Percentiles rank a stretch among this genome's conserved stretches.
Conservation (phyloP, 35 echinoderm and acorn worm species). For the Lytechinus variegatus region DNA sequence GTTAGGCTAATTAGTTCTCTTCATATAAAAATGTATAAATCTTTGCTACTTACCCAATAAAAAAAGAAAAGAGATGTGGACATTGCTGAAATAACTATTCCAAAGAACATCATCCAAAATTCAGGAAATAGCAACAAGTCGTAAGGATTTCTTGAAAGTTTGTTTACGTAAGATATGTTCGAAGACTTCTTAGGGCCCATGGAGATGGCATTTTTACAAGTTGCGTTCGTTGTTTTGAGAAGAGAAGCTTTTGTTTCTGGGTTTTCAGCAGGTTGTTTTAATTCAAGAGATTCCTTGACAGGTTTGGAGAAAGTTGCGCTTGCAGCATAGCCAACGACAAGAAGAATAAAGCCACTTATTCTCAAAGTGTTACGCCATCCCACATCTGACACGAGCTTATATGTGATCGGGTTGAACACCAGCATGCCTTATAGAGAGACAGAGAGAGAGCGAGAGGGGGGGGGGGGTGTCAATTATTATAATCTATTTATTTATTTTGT, state of each 20-base stretch:
- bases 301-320: not conserved
- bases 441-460: not conserved
- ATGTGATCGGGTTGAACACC: not conserved
- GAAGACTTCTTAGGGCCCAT: not conserved
- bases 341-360: not conserved
- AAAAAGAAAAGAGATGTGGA: not conserved
- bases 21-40: too few species aligned
- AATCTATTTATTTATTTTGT: too few species aligned
- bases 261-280: not conserved
- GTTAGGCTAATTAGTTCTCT: too few species aligned
- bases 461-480: too few species aligned
- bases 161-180: not conserved
- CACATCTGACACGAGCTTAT: not conserved
- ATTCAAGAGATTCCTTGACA: not conserved
- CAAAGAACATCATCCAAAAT: conserved; percentile 22
- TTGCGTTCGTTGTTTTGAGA: not conserved
- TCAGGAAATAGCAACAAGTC: not conserved
- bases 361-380: not conserved
- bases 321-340: not conserved
- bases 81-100: not conserved
- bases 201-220: not conserved
- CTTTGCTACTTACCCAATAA: conserved; percentile 26
- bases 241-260: not conserved
- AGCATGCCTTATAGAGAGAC: not conserved
- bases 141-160: not conserved